Conservation (phyloP, 2,113 vertebrate species). For the Triplophysa rosa region DNA sequence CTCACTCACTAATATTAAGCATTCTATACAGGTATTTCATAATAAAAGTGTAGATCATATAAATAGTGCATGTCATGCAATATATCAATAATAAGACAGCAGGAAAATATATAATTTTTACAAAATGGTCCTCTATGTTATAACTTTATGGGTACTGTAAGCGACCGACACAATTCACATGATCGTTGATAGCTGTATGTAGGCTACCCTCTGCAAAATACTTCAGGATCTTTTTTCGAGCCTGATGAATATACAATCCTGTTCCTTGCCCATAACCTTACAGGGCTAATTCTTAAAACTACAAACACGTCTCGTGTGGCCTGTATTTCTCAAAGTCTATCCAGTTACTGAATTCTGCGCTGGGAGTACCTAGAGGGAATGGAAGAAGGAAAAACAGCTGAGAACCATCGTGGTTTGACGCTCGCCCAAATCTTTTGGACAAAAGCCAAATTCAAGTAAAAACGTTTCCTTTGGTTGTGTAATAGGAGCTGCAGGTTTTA, state of each 20-base stretch:
- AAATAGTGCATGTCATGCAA: too few species aligned
- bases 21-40: too few species aligned
- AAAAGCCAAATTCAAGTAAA: conserved; percentile 81
- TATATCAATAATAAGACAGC: too few species aligned
- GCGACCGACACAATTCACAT: background rate
- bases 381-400: conserved; percentile 81
- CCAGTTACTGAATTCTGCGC: conserved; percentile 74
- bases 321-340: conserved; percentile 70
- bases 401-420: conserved; percentile 81
- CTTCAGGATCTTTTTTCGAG: conserved; percentile 53
- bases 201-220: conserved; percentile 57
- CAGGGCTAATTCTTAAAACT: conserved; percentile 73
- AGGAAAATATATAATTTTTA: too few species aligned
- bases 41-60: too few species aligned
- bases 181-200: conserved; percentile 41
- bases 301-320: conserved; percentile 68
- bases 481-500: conserved; percentile 75
- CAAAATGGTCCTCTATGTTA: background rate
- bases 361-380: conserved; percentile 77
- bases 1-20: too few species aligned
- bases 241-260: conserved; percentile 55
- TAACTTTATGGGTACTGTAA: background rate
- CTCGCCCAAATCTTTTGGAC: conserved; percentile 82
- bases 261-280: conserved; percentile 57
- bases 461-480: conserved; percentile 85